A percentile compares a stretch with the other conserved stretches of the same genome.
phyloP scores from a whole-genome alignment of 2,797 vertebrate species.

The Oreonectes daqikongensis region DNA sequence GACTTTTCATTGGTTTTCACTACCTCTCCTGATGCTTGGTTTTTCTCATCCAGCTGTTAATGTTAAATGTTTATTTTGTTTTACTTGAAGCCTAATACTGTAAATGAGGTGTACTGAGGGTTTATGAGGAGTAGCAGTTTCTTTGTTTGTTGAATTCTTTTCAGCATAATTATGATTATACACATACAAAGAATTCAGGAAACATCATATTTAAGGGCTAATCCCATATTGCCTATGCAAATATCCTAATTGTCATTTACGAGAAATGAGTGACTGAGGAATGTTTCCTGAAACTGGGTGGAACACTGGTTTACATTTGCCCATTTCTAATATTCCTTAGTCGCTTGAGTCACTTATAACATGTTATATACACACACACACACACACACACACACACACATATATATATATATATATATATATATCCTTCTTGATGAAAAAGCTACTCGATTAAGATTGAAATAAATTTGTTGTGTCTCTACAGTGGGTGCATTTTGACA shows the following conservation, averaged over 20 bases:
- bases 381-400: too few species aligned
- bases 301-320: conserved; percentile 92
- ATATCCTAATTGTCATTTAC: conserved; percentile 91
- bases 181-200: conserved; percentile 93
- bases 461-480: conserved; percentile 92
- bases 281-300: conserved; percentile 82
- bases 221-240: conserved; percentile 99
- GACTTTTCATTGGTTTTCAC: conserved; percentile 83
- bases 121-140: conserved; percentile 74
- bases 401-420: conserved; percentile 64
- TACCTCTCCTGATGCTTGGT: conserved; percentile 94
- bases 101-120: conserved; percentile 78
- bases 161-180: conserved; percentile 77
- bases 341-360: conserved; percentile 87
- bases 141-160: conserved; percentile 72
- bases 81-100: conserved; percentile 88
- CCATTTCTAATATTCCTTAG: conserved; percentile 92
- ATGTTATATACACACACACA: conserved; percentile 79
- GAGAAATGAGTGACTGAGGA: conserved; percentile 81
- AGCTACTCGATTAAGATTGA: conserved; percentile 90
- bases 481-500: conserved; percentile 84
- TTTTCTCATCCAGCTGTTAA: conserved; percentile 88
- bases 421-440: conserved; percentile 81
- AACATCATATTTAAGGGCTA: conserved; percentile 96
- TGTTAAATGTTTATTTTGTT: conserved; percentile 79